Evolutionary conservation across 2,113 vertebrate species (phyloP).

Genomic region (Lota lota): DNA sequence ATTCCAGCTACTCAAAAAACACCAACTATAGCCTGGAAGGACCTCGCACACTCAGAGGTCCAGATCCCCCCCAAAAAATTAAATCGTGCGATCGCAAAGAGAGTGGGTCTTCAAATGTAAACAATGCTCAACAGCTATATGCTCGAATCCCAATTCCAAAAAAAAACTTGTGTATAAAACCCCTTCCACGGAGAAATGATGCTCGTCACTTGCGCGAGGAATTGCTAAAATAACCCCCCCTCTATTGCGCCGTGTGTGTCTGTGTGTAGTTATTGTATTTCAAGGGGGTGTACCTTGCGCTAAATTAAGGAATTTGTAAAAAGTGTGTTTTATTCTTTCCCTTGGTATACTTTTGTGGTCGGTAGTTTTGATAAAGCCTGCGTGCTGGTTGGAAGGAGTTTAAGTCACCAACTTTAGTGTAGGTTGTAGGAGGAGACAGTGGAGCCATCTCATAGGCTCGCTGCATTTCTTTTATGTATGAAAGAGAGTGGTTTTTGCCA

Average conservation of each 20-base stretch:
- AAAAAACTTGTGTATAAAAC: conserved; percentile 47
- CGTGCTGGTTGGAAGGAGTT: conserved; percentile 79
- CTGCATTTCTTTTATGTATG: conserved; percentile 84
- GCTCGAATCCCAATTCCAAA: conserved; percentile 65
- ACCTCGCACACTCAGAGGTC: conserved; percentile 52
- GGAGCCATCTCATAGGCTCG: conserved; percentile 81
- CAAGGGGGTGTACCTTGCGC: conserved; percentile 18
- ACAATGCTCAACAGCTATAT: conserved; percentile 33
- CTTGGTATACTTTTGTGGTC: conserved; percentile 66
- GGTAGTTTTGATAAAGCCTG: conserved; percentile 68
- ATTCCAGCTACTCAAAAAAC: conserved; percentile 68
- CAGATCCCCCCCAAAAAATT: conserved; percentile 32
- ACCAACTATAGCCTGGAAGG: conserved; percentile 27
- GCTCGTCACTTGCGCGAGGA: conserved; percentile 12
- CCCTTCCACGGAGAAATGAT: conserved; percentile 40
- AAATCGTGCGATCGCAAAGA: background rate
- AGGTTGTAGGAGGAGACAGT: conserved; percentile 74
- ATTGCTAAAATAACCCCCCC: conserved; percentile 31
- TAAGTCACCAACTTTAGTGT: conserved; percentile 77
- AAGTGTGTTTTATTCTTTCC: conserved; percentile 50
- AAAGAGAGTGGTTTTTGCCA: conserved; percentile 76
- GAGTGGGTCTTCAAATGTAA: conserved; percentile 36
- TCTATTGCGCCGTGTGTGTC: background rate
- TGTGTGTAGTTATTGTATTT: background rate
- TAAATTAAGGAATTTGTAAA: conserved; percentile 2